Evolutionary conservation across 2,113 vertebrate species (phyloP), one percentile per base, ranked within the genome.

Genomic region (Quiscalus mexicanus): DNA sequence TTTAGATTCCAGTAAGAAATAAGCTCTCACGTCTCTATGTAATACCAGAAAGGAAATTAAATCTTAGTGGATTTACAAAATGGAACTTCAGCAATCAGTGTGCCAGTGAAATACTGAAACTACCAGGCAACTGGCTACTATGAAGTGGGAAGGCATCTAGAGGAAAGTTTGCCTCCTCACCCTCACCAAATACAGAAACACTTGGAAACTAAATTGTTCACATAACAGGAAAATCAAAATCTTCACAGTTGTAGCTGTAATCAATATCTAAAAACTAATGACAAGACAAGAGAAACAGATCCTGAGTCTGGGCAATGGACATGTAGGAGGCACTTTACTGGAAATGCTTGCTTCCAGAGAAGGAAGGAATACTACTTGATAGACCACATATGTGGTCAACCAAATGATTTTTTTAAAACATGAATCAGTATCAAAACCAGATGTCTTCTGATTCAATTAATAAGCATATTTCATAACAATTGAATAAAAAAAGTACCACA

Each of bases 191-290:
- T 7, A 88, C 19, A 64, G 39, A 52, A 90, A 65, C 18, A 70
- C 12, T 53, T 30, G 59, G 31, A 69, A 84, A 70, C 2, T 5
- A 55, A 75, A 84, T 27, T 44, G 75, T 4, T 56, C 27, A 59
- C 1, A 0, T 37, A 86, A 76, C 0, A 18, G 20, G 2, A 37
- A 52, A 71, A 62, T 5, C 4, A 35, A 62, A 35, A 19, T 4
- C 14, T 63, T 87, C 33, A 33, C n/a, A 55, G 10, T 17, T 88
- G 31, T 23, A 73, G 15, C n/a, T 41, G 11, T 44, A 37, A 69
- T 58, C 30, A 64, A 30, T 16, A 58, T 28, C 31, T 71, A 81
- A 35, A 44, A 65, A 37, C 4, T 64, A 28, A 2, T 73, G 56
- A 55, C 39, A 55, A 50, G 24, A 81, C 39, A 82, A 68, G 0